phyloP scores from a whole-genome alignment of 2,113 vertebrate species.

The Dicaeum eximium region DNA sequence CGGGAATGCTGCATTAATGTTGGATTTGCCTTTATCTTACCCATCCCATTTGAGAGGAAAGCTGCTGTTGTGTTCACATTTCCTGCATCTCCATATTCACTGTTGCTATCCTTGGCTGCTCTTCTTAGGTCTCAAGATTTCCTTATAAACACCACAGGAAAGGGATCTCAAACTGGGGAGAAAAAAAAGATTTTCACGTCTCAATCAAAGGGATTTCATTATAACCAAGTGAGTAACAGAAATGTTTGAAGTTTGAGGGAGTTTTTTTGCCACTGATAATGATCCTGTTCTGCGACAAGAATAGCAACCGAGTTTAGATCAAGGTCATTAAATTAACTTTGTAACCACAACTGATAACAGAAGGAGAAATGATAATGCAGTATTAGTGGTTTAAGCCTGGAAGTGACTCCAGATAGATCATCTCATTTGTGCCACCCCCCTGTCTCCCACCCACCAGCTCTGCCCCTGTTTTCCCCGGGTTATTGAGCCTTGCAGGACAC shows the following conservation, averaged over 20 bases:
- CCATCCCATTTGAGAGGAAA: background rate
- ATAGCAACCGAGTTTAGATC: background rate
- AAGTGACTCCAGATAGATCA: background rate
- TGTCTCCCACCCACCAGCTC: background rate
- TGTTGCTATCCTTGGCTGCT: background rate
- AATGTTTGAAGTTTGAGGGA: background rate
- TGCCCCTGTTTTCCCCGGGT: background rate
- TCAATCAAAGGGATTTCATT: conserved; percentile 71
- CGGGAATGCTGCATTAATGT: background rate
- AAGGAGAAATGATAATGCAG: background rate
- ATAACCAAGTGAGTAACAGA: conserved; percentile 47
- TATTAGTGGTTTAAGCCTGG: background rate
- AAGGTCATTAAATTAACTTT: background rate
- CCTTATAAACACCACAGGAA: conserved; percentile 54
- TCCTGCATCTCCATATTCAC: background rate
- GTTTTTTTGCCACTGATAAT: background rate
- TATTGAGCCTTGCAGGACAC: background rate
- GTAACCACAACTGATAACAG: background rate
- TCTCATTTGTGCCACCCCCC: background rate
- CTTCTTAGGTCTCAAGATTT: conserved; percentile 12
- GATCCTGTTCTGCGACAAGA: background rate
- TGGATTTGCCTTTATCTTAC: background rate
- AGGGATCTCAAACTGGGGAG: background rate
- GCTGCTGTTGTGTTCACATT: background rate
- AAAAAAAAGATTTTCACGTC: conserved; percentile 71